Percentiles rank a stretch among this genome's conserved stretches.
Evolutionary conservation across 1,140 invertebrate genomes (phyloP).

Genomic region (Druon quercuslanigerum): DNA sequence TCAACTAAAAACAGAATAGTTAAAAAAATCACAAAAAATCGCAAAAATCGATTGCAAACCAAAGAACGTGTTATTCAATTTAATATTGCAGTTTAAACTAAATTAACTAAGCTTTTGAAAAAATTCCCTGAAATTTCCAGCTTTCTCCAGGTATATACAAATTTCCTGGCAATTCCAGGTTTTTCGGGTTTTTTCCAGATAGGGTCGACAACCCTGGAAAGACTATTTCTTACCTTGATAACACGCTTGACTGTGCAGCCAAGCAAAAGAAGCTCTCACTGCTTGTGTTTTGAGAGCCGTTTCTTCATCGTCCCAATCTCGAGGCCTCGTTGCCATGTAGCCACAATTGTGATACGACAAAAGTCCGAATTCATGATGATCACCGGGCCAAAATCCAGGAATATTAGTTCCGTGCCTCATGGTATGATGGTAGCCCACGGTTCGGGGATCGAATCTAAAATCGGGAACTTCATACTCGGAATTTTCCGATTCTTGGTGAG

Average conservation of each 20-base stretch:
- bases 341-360: conserved; percentile 83
- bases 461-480: conserved; percentile 75
- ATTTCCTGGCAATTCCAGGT: too few species aligned
- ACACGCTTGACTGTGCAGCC: conserved; percentile 87
- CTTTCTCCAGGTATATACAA: too few species aligned
- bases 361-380: conserved; percentile 84
- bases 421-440: conserved; percentile 75
- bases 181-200: too few species aligned
- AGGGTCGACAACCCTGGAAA: too few species aligned
- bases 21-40: too few species aligned
- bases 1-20: too few species aligned
- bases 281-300: conserved; percentile 83
- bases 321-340: conserved; percentile 73
- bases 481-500: conserved; percentile 77
- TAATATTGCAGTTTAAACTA: too few species aligned
- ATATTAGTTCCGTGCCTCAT: conserved; percentile 82
- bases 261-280: conserved; percentile 86
- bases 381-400: conserved; percentile 89
- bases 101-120: too few species aligned
- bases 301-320: conserved; percentile 74
- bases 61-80: too few species aligned
- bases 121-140: too few species aligned
- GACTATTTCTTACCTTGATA: conserved; percentile 80
- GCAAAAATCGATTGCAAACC: too few species aligned
- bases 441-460: conserved; percentile 78